These are phyloP conservation scores for Eupithecia subfuscata DNA, from an alignment of 2,888 invertebrate genomes.

Conservation along the genomic window DNA sequence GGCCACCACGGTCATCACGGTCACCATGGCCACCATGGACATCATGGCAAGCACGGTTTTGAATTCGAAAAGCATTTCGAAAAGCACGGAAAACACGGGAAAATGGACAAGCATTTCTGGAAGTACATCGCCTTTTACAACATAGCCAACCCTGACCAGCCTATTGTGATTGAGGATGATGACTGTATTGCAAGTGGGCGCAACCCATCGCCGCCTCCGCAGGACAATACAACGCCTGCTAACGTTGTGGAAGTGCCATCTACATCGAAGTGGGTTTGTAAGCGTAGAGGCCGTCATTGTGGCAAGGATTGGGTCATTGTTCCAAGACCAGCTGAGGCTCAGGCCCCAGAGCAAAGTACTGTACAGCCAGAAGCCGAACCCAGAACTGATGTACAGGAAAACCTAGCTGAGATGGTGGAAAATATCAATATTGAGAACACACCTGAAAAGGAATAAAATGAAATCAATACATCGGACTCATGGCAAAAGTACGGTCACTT, in stretches of 20 bases:
- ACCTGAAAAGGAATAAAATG: slow-evolving; percentile 33
- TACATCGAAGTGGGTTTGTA: slow-evolving; percentile 31
- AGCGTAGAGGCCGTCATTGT: slow-evolving; percentile 31
- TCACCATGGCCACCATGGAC: slow-evolving; percentile 34
- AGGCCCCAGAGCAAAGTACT: neutral
- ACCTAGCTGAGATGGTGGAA: slow-evolving; percentile 48
- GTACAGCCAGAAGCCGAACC: slow-evolving; percentile 32
- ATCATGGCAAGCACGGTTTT: slow-evolving; percentile 35
- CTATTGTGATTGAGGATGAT: slow-evolving; percentile 37
- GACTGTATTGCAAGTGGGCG: slow-evolving; percentile 31
- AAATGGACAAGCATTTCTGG: slow-evolving; percentile 43
- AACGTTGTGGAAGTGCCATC: slow-evolving; percentile 24
- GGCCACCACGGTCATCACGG: slow-evolving; percentile 7
- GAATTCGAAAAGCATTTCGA: slow-evolving; percentile 26
- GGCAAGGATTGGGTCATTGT: slow-evolving; percentile 27
- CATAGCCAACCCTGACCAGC: slow-evolving; percentile 36
- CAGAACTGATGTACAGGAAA: slow-evolving; percentile 38
- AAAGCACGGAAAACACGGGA: slow-evolving; percentile 27
- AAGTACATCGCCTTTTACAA: slow-evolving; percentile 34
- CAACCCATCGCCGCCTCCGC: slow-evolving; percentile 37
- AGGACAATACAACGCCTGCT: slow-evolving; percentile 22
- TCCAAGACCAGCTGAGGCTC: slow-evolving; percentile 32
- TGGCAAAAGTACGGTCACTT: slow-evolving; percentile 18
- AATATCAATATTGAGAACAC: slow-evolving; percentile 41
- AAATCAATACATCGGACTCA: slow-evolving; percentile 15